Evolutionary conservation across 2,888 invertebrate species (phyloP).

Genomic region (Portevinia maculata): DNA sequence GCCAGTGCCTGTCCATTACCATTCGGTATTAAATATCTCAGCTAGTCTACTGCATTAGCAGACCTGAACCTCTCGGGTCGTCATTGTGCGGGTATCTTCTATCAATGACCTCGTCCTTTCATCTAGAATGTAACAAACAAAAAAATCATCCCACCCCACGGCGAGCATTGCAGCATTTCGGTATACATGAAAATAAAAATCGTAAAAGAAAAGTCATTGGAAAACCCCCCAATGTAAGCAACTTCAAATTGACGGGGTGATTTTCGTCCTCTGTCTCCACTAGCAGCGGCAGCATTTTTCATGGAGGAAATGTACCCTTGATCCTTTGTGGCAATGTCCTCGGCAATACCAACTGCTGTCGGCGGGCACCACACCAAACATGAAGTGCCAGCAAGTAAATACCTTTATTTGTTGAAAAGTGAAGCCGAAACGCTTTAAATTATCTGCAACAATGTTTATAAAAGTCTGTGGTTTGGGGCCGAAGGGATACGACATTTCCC

Average conservation of each 20-base stretch:
- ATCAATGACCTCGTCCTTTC: slow-evolving; percentile 43
- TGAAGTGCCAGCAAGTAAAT: background rate
- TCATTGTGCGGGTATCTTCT: no score
- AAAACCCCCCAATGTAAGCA: slow-evolving; percentile 33
- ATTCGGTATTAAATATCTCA: slow-evolving; percentile 28
- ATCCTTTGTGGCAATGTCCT: slow-evolving; percentile 13
- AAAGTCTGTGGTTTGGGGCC: slow-evolving; percentile 1
- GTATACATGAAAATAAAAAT: slow-evolving; percentile 31
- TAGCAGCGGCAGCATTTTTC: slow-evolving; percentile 16
- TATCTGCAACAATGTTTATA: slow-evolving; percentile 21
- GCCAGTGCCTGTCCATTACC: background rate
- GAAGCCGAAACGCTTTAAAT: slow-evolving; percentile 56
- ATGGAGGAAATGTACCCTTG: slow-evolving; percentile 59
- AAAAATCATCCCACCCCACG: background rate
- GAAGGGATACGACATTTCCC: slow-evolving; percentile 36
- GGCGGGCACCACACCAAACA: slow-evolving; percentile 12
- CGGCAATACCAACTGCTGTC: background rate
- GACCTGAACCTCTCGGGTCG: slow-evolving; percentile 31
- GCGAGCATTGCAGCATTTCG: background rate
- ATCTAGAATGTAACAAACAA: background rate
- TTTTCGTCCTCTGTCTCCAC: background rate
- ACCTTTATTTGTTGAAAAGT: slow-evolving; percentile 32
- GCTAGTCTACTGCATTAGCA: slow-evolving; percentile 3
- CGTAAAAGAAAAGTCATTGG: slow-evolving; percentile 38
- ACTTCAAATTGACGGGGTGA: slow-evolving; percentile 11